A percentile compares a stretch with the other conserved stretches of the same genome.
These are phyloP conservation scores for Phyllotreta striolata DNA, from an alignment of 2,888 invertebrate species.

Conservation along the genomic window DNA sequence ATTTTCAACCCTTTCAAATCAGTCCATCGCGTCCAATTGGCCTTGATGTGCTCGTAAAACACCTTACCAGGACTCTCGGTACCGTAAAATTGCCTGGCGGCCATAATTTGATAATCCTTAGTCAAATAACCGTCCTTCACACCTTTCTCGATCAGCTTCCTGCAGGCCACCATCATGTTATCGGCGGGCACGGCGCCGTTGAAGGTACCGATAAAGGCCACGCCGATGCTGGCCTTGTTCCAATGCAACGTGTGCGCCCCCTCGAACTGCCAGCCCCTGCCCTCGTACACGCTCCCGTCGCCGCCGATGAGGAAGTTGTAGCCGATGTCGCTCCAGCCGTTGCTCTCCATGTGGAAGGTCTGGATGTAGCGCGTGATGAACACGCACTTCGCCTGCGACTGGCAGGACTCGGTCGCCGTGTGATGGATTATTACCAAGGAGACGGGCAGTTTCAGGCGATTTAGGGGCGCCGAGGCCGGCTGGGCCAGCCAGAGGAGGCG, in stretches of 20 bases:
- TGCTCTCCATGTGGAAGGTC: conserved; percentile 73
- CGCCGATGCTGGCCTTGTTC: conserved; percentile 72
- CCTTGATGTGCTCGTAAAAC: conserved; percentile 69
- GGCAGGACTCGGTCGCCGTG: conserved; percentile 71
- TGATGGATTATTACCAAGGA: conserved; percentile 70
- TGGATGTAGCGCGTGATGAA: conserved; percentile 65
- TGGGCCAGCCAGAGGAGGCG: conserved; percentile 69
- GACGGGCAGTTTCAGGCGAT: conserved; percentile 61
- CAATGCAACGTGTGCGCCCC: conserved; percentile 72
- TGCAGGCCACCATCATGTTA: conserved; percentile 68
- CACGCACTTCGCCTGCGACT: conserved; percentile 54
- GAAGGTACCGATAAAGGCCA: conserved; percentile 79
- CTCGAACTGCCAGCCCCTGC: conserved; percentile 50
- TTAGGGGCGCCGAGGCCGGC: conserved; percentile 59
- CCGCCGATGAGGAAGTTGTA: conserved; percentile 84
- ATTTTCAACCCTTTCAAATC: conserved; percentile 12
- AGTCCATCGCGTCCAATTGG: conserved; percentile 71
- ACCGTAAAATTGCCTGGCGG: conserved; percentile 71
- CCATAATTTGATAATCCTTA: conserved; percentile 72
- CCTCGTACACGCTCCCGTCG: conserved; percentile 78
- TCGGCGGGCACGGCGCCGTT: conserved; percentile 63
- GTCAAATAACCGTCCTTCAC: conserved; percentile 69
- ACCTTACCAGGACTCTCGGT: conserved; percentile 75
- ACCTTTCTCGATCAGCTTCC: conserved; percentile 69
- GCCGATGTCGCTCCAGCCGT: conserved; percentile 72